A percentile compares a stretch with the other conserved stretches of the same genome.
Conservation (phyloP, 37 sponge, comb jelly and placozoan genomes). For the Bolinopsis microptera region DNA sequence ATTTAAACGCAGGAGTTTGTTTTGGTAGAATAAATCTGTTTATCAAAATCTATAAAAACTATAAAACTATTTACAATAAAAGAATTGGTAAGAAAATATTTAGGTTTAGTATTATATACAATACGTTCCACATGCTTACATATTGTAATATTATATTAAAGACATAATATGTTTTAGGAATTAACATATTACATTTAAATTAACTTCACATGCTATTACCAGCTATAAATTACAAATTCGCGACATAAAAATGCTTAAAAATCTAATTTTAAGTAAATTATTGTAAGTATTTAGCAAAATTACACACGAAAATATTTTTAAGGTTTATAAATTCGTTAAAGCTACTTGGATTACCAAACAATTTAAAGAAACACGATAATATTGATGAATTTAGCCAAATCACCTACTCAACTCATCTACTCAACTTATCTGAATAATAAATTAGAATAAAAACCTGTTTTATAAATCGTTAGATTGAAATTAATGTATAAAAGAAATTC, state of each 20-base stretch:
- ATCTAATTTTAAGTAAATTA: neutral
- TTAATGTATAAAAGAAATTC: neutral
- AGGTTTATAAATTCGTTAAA: neutral
- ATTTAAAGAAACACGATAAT: neutral
- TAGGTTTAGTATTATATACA: neutral
- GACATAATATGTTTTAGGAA: neutral
- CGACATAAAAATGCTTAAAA: neutral
- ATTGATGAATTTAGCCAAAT: neutral
- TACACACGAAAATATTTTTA: neutral
- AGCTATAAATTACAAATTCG: neutral
- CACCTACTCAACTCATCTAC: neutral
- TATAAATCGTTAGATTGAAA: neutral
- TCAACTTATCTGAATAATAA: neutral
- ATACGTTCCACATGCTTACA: no score
- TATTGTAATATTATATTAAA: no score
- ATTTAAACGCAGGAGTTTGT: no score
- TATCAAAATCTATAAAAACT: neutral
- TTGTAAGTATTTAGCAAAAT: neutral
- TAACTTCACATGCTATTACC: neutral
- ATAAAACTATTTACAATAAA: neutral
- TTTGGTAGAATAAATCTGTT: no score
- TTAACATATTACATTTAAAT: neutral
- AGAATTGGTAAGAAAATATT: neutral
- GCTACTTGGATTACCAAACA: neutral
- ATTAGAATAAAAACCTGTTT: neutral